Base-by-base conservation (phyloP, 1,140 invertebrate genomes). In the Euura saliciscinereae region DNA sequence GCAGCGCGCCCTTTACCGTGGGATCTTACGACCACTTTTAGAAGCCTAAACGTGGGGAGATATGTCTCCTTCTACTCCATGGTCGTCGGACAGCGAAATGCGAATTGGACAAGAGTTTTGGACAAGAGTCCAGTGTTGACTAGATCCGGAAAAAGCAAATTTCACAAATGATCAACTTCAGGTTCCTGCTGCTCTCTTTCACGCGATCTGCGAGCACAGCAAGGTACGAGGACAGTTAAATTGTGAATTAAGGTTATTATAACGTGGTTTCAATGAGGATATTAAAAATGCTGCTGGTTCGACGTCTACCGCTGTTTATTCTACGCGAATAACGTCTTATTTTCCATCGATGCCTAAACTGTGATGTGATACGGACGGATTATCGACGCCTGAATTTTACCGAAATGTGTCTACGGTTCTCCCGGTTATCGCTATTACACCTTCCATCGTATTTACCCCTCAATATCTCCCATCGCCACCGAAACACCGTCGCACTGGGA, bases 151-250 rank as follows among this genome's bases (percentile, higher is more conserved):
- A 59, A 59, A 28, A 59, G 10, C 28, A 59, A 6, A 5, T n/a
- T 4, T 59, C 51, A 67, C 66, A 67, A 67, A 44, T 44, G 13
- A 67, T 44, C 43, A 67, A 67, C 66, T 67, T 67, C 11, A 67
- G 28, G 66, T 44, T 28, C 28, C 11, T 67, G 13, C 64, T 70
- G 66, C 44, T 67, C 76, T 77, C 67, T 77, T 77, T 71, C 73
- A 75, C 74, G 76, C 76, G 73, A 75, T 13, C 72, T 73, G 73
- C 68, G 46, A 70, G 67, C 72, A 66, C 71, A 59, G 66, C 72
- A 77, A 70, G 73, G 76, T 77, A 73, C 71, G 76, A 74, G 72
- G 70, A 70, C 68, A 65, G 44, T 13, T 43, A 65, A 72, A 71
- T 69, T 8, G 45, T 73, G 13, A 66, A 8, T 59, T 59, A 11